Evolutionary conservation across 1,140 invertebrate genomes (phyloP), one percentile per base, ranked within the genome.

Genomic region (Chelonus insularis): DNA sequence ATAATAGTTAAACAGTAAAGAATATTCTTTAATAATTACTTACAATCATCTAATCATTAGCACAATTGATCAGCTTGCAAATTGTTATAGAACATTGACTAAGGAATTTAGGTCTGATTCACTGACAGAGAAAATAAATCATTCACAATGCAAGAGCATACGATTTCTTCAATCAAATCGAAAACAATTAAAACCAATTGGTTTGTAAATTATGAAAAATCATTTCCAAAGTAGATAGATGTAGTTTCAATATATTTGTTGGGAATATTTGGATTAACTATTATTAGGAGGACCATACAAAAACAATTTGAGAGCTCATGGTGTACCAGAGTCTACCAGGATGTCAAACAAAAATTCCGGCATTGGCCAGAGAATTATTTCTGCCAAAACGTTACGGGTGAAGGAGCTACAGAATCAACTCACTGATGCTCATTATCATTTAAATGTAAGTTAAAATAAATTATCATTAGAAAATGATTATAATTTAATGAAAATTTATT

Each of bases 341-440:
- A 65, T 68, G 23, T 32, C 65, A 20, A 75, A 72, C 11, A 83
- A 82, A 68, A 83, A 79, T 69, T 72, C 75, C 3, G 25, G 25
- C 45, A 84, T 91, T 16, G 82, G 86, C 18, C 89, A 92, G 73
- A 81, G 89, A 21, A 86, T 92, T 51, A 77, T 89, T 57, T 92
- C 90, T 0, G 90, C 90, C 1, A 90, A 91, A 78, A 85, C 90
- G 63, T 79, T 91, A 57, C 83, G 88, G 23, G 80, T 90, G 1
- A 90, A 91, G 71, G 86, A 89, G 57, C 75, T 92, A 45, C 90
- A 92, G 79, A 93, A 91, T 76, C 89, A 92, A 77, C 71, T 93
- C 51, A 86, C 89, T 23, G 89, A 91, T 78, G 89, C 89, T 8
- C 90, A 91, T 72, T 89, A 85, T 66, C 89, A 90, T 73, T 82